Percentiles rank a stretch among this genome's conserved stretches.
These are phyloP conservation scores for Pelodytes ibericus DNA, from an alignment of 2,797 vertebrate species.

Conservation along the genomic window DNA sequence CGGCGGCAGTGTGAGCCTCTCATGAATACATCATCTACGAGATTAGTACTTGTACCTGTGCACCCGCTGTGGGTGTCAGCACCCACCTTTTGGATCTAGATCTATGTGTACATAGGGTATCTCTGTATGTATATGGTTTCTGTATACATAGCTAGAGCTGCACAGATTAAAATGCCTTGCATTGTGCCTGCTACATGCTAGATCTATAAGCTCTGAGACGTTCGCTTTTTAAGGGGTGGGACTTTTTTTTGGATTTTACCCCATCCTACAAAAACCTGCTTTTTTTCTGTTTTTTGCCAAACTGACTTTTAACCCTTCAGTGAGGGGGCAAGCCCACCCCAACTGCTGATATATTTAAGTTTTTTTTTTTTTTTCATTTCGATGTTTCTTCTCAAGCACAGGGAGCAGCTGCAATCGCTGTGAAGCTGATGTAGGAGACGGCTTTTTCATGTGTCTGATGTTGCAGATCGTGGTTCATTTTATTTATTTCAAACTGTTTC, in stretches of 20 bases:
- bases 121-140: slow-evolving; percentile 40
- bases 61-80: slow-evolving; percentile 43
- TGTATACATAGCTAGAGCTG: slow-evolving; percentile 13
- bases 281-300: slow-evolving; percentile 47
- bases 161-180: slow-evolving; percentile 26
- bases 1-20: slow-evolving; percentile 61
- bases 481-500: slow-evolving; percentile 66
- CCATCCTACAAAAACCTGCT: slow-evolving; percentile 59
- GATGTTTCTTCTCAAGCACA: slow-evolving; percentile 58
- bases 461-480: slow-evolving; percentile 66
- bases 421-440: slow-evolving; percentile 57
- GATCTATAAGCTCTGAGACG: slow-evolving; percentile 65
- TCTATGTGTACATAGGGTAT: neutral
- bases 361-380: slow-evolving; percentile 61
- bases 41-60: slow-evolving; percentile 40
- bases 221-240: slow-evolving; percentile 73
- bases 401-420: slow-evolving; percentile 62
- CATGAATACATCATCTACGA: slow-evolving; percentile 44
- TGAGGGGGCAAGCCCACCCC: slow-evolving; percentile 60
- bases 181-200: slow-evolving; percentile 51
- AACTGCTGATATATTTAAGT: slow-evolving; percentile 70
- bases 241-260: slow-evolving; percentile 63
- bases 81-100: slow-evolving; percentile 20
- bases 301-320: slow-evolving; percentile 70
- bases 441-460: slow-evolving; percentile 61